Base-by-base conservation (phyloP, 2,888 invertebrate genomes). In the Crepidodera aurea region DNA sequence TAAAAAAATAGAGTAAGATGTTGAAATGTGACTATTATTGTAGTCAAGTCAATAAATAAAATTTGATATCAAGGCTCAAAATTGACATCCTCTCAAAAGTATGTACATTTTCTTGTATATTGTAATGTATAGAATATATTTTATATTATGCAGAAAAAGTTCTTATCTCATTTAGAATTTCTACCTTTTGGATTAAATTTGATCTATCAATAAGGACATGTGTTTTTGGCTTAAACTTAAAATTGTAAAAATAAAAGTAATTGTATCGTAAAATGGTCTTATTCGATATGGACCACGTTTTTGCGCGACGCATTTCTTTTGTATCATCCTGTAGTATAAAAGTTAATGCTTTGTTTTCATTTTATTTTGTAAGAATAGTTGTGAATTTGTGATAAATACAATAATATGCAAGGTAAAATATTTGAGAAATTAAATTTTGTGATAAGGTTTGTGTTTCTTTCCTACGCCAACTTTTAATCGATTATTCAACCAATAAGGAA, bases 321-420 rank as follows among this genome's bases (percentile, higher is more conserved):
- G 51, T 65, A 65, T 62, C 46, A 60, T 65, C 56, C 56, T 65
- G 65, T n/a, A n/a, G n/a, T 62, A 65, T 62, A 65, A 65, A 65
- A 60, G 53, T 62, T 48, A 48, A 62, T 55, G 65, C 65, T 65
- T 65, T 59, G 61, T 61, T 65, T 62, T 59, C 55, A 54, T 62
- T 62, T 53, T 53, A 51, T 44, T 62, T 60, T 34, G 55, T 51
- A 57, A 62, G 48, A 60, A 60, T 62, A 62, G 62, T 64, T 67
- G 64, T 67, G 64, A 64, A 62, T 67, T 67, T 67, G 66, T 67
- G 66, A 67, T 67, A 60, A 67, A 67, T 62, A 64, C 61, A 64
- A 60, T 62, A 64, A 48, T 48, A 66, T 58, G 62, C 63, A 63
- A 58, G 58, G 56, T 60, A 53, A 60, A 48, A 39, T 48, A 62